A percentile compares a stretch with the other conserved stretches of the same genome.
phyloP scores from a whole-genome alignment of 2,888 invertebrate genomes.

The Ichneumoninae sp. region DNA sequence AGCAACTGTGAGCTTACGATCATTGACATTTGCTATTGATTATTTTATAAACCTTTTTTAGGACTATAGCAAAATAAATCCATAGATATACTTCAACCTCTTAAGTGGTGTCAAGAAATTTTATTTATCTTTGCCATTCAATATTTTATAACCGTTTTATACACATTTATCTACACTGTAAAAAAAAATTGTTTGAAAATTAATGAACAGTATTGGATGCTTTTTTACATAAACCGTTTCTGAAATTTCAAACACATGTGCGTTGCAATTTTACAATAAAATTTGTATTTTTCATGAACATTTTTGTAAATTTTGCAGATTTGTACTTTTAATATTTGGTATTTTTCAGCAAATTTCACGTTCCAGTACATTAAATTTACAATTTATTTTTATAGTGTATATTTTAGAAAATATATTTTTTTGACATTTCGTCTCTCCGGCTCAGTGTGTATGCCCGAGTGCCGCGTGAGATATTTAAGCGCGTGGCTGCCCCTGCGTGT shows the following conservation, averaged over 20 bases:
- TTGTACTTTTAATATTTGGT: no score
- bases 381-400: no score
- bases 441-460: constrained; percentile 32
- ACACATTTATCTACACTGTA: not conserved
- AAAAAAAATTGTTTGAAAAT: no score
- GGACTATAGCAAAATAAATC: not conserved
- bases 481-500: constrained; percentile 56
- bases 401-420: constrained; percentile 12
- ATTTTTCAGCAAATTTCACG: no score
- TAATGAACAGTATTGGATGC: no score
- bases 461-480: constrained; percentile 57
- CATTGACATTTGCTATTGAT: not conserved
- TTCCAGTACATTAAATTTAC: no score
- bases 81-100: constrained; percentile 15
- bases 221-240: no score
- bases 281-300: no score
- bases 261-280: no score
- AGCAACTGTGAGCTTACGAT: not conserved
- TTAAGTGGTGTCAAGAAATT: not conserved
- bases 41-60: not conserved
- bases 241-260: no score
- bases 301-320: no score
- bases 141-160: not conserved
- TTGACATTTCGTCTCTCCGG: not conserved
- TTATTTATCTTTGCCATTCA: not conserved